A percentile compares a stretch with the other conserved stretches of the same genome.
Conservation (phyloP, 2,113 vertebrate species). For the Labrus mixtus region DNA sequence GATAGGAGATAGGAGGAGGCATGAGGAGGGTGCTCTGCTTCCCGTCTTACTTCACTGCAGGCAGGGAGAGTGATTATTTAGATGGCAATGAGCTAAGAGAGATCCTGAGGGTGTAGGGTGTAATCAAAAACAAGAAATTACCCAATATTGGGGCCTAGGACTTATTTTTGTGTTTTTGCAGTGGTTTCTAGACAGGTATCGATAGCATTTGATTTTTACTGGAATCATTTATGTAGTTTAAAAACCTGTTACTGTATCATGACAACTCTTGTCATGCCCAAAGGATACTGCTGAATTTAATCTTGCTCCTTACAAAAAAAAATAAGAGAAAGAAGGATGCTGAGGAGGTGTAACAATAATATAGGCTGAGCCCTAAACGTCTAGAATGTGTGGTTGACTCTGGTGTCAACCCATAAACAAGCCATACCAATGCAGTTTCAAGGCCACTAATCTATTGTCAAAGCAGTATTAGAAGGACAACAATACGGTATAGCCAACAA, state of each 20-base stretch:
- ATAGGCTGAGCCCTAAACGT: background rate
- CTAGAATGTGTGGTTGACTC: conserved; percentile 17
- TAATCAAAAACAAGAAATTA: too few relatives aligned
- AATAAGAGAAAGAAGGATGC: background rate
- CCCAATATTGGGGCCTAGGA: too few relatives aligned
- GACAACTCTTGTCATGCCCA: too few relatives aligned
- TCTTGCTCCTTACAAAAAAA: too few relatives aligned
- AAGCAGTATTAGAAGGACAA: conserved; percentile 12
- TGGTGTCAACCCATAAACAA: conserved; percentile 31
- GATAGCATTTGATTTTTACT: too few relatives aligned
- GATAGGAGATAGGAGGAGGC: conserved; percentile 43
- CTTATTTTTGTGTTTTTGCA: too few relatives aligned
- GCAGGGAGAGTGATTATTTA: conserved; percentile 30
- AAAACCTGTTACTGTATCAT: too few relatives aligned
- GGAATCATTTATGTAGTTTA: too few relatives aligned
- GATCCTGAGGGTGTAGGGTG: conserved; percentile 1
- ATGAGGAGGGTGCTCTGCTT: conserved; percentile 28
- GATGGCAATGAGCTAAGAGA: conserved; percentile 36
- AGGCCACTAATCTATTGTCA: conserved; percentile 32
- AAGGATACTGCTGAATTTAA: too few relatives aligned
- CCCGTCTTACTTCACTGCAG: conserved; percentile 39
- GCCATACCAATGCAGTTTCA: conserved; percentile 11
- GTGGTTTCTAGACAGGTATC: too few relatives aligned
- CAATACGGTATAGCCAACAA: background rate
- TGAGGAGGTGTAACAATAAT: background rate